Evolutionary conservation across 2,797 vertebrate genomes (phyloP), one percentile per base, ranked within the genome.

Genomic region (Oryzias dopingdopingensis): DNA sequence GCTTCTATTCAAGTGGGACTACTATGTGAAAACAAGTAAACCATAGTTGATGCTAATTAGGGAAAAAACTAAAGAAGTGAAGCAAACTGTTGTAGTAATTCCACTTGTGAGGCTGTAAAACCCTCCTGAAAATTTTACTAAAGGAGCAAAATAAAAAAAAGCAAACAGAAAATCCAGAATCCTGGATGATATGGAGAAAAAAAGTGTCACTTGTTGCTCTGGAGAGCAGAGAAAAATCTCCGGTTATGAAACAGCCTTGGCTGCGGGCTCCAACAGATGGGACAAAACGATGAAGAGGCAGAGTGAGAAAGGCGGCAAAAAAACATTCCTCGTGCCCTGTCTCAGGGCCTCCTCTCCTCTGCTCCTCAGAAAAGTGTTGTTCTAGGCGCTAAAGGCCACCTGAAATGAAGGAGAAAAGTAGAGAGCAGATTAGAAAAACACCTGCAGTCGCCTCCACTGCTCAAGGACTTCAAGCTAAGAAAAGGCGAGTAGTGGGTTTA

Each of bases 1-100:
- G 13, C 58, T 56, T 4, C 3, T 13, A 6, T 49, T 87, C 90
- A 93, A 56, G 91, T 92, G 70, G 91, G 90, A 79, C 81, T 90
- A 65, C 84, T 83, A 51, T 82, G 62, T 70, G 72, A 47, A 49
- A 18, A 69, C 52, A 60, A n/a, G 54, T 86, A 73, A 76, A 88
- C 77, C 86, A 88, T 91, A 4, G 42, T 59, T 72, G 65, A n/a
- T 49, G 6, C 10, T 0, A 65, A 17, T 10, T 53, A 4, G 37
- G 68, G 60, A 13, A 55, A 62, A 74, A 62, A 5, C 72, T 72
- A 63, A 7, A 72, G 5, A 12, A 23, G 80, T 63, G 74, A 74
- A 65, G 70, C 52, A 84, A 70, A 81, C 84, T 52, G 17, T 50
- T 61, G 74, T 80, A 18, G 18, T 48, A 66, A 70, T n/a, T 62